Percentiles rank a stretch among this genome's conserved stretches.
phyloP scores from a whole-genome alignment of 2,888 invertebrate genomes.

The Chloroclystis v-ata region DNA sequence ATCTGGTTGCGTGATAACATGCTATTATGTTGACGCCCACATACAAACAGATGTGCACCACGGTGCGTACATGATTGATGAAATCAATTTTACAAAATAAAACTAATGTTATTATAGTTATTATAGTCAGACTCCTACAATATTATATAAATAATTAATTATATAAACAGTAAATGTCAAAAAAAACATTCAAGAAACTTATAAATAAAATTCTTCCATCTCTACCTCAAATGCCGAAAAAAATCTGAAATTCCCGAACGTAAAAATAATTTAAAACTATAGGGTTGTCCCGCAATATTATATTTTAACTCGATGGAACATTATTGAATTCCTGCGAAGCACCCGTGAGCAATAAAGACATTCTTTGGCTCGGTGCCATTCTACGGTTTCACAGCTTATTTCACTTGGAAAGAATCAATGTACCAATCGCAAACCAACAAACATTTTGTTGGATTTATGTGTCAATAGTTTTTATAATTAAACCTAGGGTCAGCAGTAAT shows the following conservation, averaged over 20 bases:
- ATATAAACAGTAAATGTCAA: too few species aligned
- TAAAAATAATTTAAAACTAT: constrained; percentile 14
- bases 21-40: not conserved
- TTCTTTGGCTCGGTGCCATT: constrained; percentile 60
- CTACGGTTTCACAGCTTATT: constrained; percentile 14
- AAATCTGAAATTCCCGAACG: not conserved
- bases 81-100: too few species aligned
- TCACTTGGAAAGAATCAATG: not conserved
- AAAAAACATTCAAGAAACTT: not conserved
- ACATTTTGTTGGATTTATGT: too few species aligned
- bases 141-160: too few species aligned
- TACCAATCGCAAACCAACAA: not conserved
- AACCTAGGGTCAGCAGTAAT: too few species aligned
- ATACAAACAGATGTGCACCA: not conserved
- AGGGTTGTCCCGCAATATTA: constrained; percentile 27
- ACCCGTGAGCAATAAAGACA: constrained; percentile 62
- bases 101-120: too few species aligned
- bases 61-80: too few species aligned
- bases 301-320: constrained; percentile 48
- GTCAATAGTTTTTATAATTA: too few species aligned
- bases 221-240: not conserved
- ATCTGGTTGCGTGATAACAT: not conserved
- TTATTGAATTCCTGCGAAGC: constrained; percentile 57
- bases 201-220: not conserved
- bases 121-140: too few species aligned